Base-by-base conservation (phyloP, 2,113 vertebrate genomes). In the Hippocampus mohnikei region DNA sequence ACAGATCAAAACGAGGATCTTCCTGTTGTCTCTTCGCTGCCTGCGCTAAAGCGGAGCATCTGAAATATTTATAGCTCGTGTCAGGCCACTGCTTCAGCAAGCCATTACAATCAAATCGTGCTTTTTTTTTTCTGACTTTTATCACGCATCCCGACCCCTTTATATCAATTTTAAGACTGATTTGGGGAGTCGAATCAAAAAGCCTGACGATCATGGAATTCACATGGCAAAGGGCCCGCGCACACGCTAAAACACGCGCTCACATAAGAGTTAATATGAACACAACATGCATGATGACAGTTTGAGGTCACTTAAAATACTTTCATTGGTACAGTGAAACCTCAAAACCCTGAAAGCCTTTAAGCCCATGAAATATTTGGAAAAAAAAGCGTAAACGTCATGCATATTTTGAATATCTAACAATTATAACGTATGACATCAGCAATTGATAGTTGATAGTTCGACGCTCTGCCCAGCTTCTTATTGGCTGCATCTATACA, bases 61-160 rank as follows among this genome's bases (percentile, higher is more conserved):
- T 93, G 81, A 92, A 92, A 91, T 91, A 92, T 92, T 91, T 86
- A 93, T 92, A 90, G 78, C 71, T 23, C 75, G 76, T 82, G 81
- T 90, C 90, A 87, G 83, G 82, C 80, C 80, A 77, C 81, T 84
- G 84, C 74, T 66, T 85, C 77, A 85, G 72, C 84, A 84, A 71
- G 66, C 84, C 76, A 85, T 87, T 88, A 87, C 77, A 90, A 86
- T 87, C 79, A 88, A 80, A 84, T 78, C 71, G 75, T 67, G 71
- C 63, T 72, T 78, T 82, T 77, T 60, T 72, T 78, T 82, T 77
- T 60, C 64, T 78, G 76, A 40, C 64, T 78, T 37, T 75, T 48
- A n/a, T 41, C 20, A 53, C n/a, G 25, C 10, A 53, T 8, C 15
- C n/a, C 10, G 23, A 67, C 29, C 20, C 50, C 21, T 12, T 8